A percentile compares a stretch with the other conserved stretches of the same genome.
These are phyloP conservation scores for Idris sp. DNA, from an alignment of 1,140 invertebrate species.

Conservation along the genomic window DNA sequence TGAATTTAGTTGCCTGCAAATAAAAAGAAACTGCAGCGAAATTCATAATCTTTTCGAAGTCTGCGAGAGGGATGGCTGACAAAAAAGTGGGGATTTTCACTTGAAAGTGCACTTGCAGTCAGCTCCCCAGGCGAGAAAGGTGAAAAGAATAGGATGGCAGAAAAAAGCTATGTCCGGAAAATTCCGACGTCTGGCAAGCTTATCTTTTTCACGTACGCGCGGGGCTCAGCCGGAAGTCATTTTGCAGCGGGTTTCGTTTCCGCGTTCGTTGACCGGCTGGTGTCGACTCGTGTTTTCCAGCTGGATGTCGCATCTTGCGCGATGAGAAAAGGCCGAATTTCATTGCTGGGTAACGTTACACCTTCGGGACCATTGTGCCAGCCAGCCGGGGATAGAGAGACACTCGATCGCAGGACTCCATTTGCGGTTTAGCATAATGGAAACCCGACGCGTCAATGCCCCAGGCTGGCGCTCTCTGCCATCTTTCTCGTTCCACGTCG, in stretches of 20 bases:
- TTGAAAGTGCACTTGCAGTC: no score
- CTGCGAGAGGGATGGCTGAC: no score
- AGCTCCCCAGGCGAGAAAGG: no score
- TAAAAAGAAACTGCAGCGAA: no score
- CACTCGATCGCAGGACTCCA: constrained; percentile 79
- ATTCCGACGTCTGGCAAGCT: constrained; percentile 56
- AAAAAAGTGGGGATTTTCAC: no score
- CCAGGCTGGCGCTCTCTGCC: constrained; percentile 61
- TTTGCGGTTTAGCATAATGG: constrained; percentile 79
- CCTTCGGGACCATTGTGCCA: constrained; percentile 72
- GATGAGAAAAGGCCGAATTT: constrained; percentile 66
- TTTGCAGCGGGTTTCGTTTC: constrained; percentile 62
- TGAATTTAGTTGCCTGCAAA: no score
- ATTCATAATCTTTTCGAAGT: no score
- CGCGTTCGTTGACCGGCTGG: constrained; percentile 60
- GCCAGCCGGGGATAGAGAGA: constrained; percentile 68
- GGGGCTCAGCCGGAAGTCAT: constrained; percentile 55
- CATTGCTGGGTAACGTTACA: constrained; percentile 78
- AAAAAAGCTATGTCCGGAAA: constrained; percentile 53
- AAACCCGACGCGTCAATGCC: constrained; percentile 75
- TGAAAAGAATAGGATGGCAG: no score
- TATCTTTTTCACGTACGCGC: constrained; percentile 54
- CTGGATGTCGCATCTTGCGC: constrained; percentile 44
- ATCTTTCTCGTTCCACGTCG: constrained; percentile 42
- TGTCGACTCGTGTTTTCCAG: constrained; percentile 52